phyloP scores from a whole-genome alignment of 2,797 vertebrate genomes.

The Sebastes goodei region DNA sequence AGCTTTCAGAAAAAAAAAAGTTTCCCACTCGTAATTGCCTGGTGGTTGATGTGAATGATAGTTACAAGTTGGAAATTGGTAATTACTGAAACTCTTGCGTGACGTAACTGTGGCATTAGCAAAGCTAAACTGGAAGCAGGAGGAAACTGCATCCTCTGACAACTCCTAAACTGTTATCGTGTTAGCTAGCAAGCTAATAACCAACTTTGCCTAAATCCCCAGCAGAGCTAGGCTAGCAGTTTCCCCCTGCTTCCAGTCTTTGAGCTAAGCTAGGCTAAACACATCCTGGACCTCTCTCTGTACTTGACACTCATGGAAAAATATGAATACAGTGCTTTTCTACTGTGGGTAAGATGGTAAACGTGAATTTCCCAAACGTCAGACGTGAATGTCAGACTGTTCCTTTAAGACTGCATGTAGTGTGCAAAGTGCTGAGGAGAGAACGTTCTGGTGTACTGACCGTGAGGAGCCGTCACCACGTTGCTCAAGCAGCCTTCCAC shows the following conservation, averaged over 20 bases:
- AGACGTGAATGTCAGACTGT: background rate
- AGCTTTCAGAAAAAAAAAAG: background rate
- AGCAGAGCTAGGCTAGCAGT: background rate
- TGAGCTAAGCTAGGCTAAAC: background rate
- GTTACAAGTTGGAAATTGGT: background rate
- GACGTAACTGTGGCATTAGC: background rate
- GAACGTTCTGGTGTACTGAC: constrained; percentile 68
- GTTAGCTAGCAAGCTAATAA: background rate
- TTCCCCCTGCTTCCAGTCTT: background rate
- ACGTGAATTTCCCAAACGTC: background rate
- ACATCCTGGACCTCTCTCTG: background rate
- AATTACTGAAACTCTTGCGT: background rate
- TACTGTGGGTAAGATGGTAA: background rate
- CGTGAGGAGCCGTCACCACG: constrained; percentile 89
- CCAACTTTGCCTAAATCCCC: background rate
- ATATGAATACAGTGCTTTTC: background rate
- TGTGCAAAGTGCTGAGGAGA: background rate
- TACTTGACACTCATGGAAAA: background rate
- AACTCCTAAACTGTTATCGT: background rate
- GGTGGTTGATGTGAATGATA: background rate
- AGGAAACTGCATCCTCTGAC: background rate
- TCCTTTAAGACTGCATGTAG: too few species aligned
- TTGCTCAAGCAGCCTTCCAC: constrained; percentile 83
- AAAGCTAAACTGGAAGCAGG: background rate
- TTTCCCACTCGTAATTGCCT: background rate